Evolutionary conservation across 1,140 invertebrate species (phyloP), one percentile per base, ranked within the genome.

Genomic region (Sycobia sp.): DNA sequence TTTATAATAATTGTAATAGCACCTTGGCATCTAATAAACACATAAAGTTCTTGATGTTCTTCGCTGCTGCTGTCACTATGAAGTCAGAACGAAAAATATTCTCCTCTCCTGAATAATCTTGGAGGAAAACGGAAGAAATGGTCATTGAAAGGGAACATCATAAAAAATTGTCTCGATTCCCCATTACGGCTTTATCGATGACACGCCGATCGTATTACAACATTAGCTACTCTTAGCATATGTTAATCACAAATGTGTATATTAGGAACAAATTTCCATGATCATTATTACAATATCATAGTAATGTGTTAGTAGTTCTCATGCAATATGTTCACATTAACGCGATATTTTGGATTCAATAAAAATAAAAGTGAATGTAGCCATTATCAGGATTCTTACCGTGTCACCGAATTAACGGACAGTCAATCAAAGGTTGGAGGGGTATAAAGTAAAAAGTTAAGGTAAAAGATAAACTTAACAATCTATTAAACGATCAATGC

Each of bases 401-500:
- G 29, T 32, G n/a, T n/a, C n/a, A n/a, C n/a, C n/a, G 11, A 32
- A 32, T 32, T 7, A 7, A 32, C 29, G 11, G 29, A 32, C 29
- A 4, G 5, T 32, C 29, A 7, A 32, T 32, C 3, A 39, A 39
- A 4, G 36, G 14, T 39, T 39, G 34, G 10, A 16, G 13, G 27
- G 14, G 50, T 16, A 49, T 20, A 65, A n/a, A 46, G 32, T 23
- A 56, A 18, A 23, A 66, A 44, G 29, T 55, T 41, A 66, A 27
- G 23, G 41, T 22, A 20, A 57, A 62, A 68, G n/a, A 62, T 66
- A 62, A 70, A 69, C 64, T 66, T 25, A 67, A 69, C 60, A 65
- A 69, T 62, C 61, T 62, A 69, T 70, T 70, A 57, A 73, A 69
- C 65, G 65, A 67, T 71, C 65, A 73, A 59, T 69, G 67, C 66